Evolutionary conservation across 2,797 vertebrate genomes (phyloP), one percentile per base, ranked within the genome.

Genomic region (Alauda arvensis): DNA sequence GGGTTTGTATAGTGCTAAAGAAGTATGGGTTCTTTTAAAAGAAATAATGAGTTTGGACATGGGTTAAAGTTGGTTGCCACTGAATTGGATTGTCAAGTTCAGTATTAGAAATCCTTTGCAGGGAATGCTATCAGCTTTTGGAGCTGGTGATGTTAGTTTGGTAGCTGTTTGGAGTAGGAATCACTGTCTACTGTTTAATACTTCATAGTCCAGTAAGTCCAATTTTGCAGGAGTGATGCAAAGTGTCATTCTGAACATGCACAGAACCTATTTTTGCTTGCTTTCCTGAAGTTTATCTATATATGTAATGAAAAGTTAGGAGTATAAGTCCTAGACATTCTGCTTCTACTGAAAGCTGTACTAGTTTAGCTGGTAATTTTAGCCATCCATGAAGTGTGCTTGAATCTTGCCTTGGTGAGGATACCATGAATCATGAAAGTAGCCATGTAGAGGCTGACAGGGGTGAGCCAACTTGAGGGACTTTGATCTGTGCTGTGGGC

Each of bases 181-280:
- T 75, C 83, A 55, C 13, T 2, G 2, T 71, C 39, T 84, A 1
- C n/a, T 40, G 9, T 46, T 53, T 21, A 48, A 19, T 55, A 31
- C 12, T 31, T 53, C 7, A 9, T 48, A 48, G 18, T 48, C 25
- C 17, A 40, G 6, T 61, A 61, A 76, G 18, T 53, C 18, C 31
- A 26, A 18, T 68, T 48, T 63, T 74, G 28, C 33, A 16, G 46
- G 28, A 80, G 18, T 65, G 31, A 14, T 45, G 40, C 10, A 23
- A 53, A 52, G 9, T 43, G 49, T 48, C 0, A 0, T 74, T 77
- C 33, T 37, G 61, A 59, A 57, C 3, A 1, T 10, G 16, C 26
- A 57, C 20, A 71, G 51, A 33, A 79, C 15, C 59, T 77, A 2
- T 23, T 83, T 88, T 88, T 79, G 43, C 18, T 65, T 55, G 16